Evolutionary conservation across 2,113 vertebrate species (phyloP), one percentile per base, ranked within the genome.

Genomic region (Coryphaenoides rupestris): DNA sequence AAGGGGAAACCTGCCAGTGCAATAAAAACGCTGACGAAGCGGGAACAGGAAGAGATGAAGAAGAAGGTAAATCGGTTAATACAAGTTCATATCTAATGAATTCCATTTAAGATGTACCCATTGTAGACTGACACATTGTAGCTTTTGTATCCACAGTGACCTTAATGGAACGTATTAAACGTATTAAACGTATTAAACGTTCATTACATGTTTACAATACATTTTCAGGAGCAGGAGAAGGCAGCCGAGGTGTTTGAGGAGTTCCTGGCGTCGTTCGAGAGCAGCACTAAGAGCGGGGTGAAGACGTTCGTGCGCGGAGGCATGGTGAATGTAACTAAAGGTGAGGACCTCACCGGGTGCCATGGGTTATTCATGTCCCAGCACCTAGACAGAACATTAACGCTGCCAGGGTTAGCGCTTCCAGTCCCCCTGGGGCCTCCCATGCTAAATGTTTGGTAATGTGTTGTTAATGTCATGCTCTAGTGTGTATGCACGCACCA

Each of bases 221-320:
- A 14, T 10, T 6, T 78, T 75, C 77, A 93, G 88, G 92, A 92
- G 53, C 87, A 92, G 71, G 90, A 91, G 74, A 92, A 93, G 64
- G 91, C 92, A 58, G 92, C 92, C 5, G 92, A 92, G 60, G 90
- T 92, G 50, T 93, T 92, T 81, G 91, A 93, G 75, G 92, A 93
- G 68, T 93, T 93, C 68, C 61, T 93, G 70, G 90, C 91, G 1
- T 90, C 92, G 0, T 93, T 93, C 66, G 92, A 92, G 66, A 68
- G 76, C 72, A 90, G 58, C n/a, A 74, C 90, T 59, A 89, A 90
- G 69, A 84, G 83, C 19, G 67, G 68, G 12, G 87, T 84, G 28
- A 93, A 93, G 80, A 92, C 90, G 0, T 93, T 93, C 79, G 92
- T 93, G n/a, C 90, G 87, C 6, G 92, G 92, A 2, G 92, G 91